Base-by-base conservation (phyloP, 1,140 invertebrate species). In the Drosophila orena region DNA sequence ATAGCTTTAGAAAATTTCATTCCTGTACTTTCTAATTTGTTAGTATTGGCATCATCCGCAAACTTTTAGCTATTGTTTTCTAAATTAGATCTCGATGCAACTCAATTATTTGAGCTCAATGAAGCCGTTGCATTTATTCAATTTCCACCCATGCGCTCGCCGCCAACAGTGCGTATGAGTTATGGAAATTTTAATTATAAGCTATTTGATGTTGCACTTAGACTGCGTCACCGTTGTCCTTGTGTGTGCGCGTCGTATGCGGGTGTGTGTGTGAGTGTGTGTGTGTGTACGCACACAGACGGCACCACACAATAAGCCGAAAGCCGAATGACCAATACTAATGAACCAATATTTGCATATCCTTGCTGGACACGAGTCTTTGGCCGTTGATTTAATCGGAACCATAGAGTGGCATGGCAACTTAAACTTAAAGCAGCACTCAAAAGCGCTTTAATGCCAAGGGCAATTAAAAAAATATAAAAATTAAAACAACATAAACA, bases 121-220 rank as follows among this genome's bases (percentile, higher is more conserved):
- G 56, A n/a, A 54, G 53, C 14, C 30, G 24, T 35, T 24, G 30
- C 20, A 37, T n/a, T 68, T 52, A 65, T 68, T 54, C 20, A 40
- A 56, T 70, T 70, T 70, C 50, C 14, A 24, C 58, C 59, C 58
- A 1, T 34, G 62, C 10, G 46, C 1, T 22, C 22, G 2, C 40
- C 40, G 66, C 38, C 42, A 69, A 73, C 69, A 3, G 70, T 61
- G 70, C 70, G 72, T 57, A 68, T 77, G 62, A 77, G 72, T 76
- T 77, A 77, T 68, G 62, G 49, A 50, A 49, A 60, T 77, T 76
- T 76, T 76, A 77, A 77, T 76, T 77, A 76, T 69, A 77, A 77
- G 72, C 62, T 77, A 77, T 77, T 77, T 76, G 74, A 77, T 77
- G 73, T 77, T 77, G 62, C 62, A 77, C 73, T 77, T 77, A 77